These are phyloP conservation scores for Argyra leucocephala DNA, from an alignment of 2,888 invertebrate genomes.

Conservation along the genomic window DNA sequence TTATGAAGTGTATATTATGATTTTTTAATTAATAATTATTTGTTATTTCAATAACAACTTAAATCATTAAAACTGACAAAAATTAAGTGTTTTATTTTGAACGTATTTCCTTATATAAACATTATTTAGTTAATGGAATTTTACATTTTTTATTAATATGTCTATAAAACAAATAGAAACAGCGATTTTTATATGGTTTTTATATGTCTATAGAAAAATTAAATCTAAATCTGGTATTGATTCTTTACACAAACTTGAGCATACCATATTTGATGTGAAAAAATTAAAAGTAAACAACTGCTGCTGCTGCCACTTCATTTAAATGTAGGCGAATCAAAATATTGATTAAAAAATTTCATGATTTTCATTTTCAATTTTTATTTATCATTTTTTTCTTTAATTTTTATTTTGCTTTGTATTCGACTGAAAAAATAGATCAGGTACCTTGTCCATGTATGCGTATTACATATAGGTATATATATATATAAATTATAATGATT, in stretches of 20 bases:
- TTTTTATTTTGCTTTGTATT: background rate
- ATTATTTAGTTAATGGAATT: background rate
- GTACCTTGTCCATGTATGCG: background rate
- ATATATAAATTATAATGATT: too few species aligned
- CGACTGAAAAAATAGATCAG: background rate
- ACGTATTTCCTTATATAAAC: background rate
- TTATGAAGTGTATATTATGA: background rate
- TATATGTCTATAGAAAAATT: background rate
- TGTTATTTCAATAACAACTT: background rate
- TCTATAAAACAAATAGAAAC: background rate
- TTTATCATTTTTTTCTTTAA: background rate
- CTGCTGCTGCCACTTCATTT: background rate
- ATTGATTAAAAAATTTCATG: constrained; percentile 4
- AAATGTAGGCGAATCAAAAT: constrained; percentile 2
- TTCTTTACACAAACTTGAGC: background rate
- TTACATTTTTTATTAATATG: too few species aligned
- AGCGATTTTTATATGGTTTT: background rate
- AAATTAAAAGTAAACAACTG: background rate
- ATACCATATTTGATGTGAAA: constrained; percentile 1
- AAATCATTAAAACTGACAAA: too few species aligned
- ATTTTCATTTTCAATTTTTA: background rate
- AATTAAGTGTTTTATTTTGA: background rate
- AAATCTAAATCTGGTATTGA: background rate
- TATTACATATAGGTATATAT: too few species aligned
- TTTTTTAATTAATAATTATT: background rate